A percentile compares a stretch with the other conserved stretches of the same genome.
Evolutionary conservation across 2,888 invertebrate genomes (phyloP).

Genomic region (Macrosoma leucophasiata): DNA sequence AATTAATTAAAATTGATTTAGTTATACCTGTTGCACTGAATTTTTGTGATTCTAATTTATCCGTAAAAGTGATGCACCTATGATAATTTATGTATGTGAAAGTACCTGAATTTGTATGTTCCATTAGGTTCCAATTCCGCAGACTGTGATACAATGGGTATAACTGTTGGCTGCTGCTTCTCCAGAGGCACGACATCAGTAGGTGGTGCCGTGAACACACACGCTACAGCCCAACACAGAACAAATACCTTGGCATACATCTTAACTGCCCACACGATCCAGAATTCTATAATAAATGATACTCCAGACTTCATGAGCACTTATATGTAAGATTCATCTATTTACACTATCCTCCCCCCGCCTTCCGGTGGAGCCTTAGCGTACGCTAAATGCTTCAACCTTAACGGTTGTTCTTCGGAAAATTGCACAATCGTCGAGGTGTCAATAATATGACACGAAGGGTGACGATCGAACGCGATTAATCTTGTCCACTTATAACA

Average conservation of each 20-base stretch:
- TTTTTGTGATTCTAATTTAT: no score
- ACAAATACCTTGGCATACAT: slow-evolving; percentile 49
- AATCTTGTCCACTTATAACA: slow-evolving; percentile 37
- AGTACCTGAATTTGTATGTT: slow-evolving; percentile 72
- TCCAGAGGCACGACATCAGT: slow-evolving; percentile 46
- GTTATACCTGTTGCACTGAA: no score
- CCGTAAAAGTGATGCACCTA: no score
- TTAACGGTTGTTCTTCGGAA: slow-evolving; percentile 67
- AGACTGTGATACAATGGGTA: slow-evolving; percentile 70
- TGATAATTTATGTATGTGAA: no score
- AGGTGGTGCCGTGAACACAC: slow-evolving; percentile 41
- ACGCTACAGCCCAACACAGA: slow-evolving; percentile 36
- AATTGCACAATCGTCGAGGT: slow-evolving; percentile 68
- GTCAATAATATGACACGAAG: slow-evolving; percentile 64
- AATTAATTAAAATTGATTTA: no score
- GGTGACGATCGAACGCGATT: slow-evolving; percentile 47
- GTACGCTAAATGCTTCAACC: slow-evolving; percentile 73
- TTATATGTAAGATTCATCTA: slow-evolving; percentile 71
- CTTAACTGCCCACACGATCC: slow-evolving; percentile 38
- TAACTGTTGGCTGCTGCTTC: slow-evolving; percentile 52
- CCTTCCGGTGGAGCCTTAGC: slow-evolving; percentile 60
- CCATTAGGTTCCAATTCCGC: slow-evolving; percentile 70
- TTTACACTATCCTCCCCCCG: slow-evolving; percentile 72
- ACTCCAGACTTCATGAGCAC: slow-evolving; percentile 60
- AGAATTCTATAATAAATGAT: slow-evolving; percentile 56